Evolutionary conservation across 2,113 vertebrate species (phyloP).

Genomic region (Holacanthus passer): DNA sequence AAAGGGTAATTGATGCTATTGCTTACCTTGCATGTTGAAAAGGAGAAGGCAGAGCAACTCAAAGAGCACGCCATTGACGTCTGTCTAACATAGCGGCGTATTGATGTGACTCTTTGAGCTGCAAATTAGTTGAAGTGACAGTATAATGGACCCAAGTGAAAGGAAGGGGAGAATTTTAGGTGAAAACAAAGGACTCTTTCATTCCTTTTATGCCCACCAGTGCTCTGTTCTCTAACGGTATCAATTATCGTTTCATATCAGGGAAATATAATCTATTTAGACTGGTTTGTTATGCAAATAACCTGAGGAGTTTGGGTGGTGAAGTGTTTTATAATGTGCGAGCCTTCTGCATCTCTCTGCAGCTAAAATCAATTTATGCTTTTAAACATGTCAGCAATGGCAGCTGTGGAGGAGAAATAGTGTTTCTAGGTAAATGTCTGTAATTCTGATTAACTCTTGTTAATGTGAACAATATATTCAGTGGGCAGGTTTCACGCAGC

Average conservation of each 20-base stretch:
- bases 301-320: conserved; percentile 48
- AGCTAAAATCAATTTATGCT: conserved; percentile 50
- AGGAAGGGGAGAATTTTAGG: conserved; percentile 50
- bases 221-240: conserved; percentile 59
- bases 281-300: conserved; percentile 73
- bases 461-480: neutral
- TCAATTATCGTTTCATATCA: conserved; percentile 76
- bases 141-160: conserved; percentile 68
- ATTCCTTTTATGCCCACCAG: conserved; percentile 59
- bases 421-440: conserved; percentile 50
- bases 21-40: conserved; percentile 63
- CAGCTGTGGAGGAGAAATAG: conserved; percentile 43
- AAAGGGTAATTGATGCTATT: conserved; percentile 71
- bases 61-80: conserved; percentile 57
- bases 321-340: conserved; percentile 56
- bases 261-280: conserved; percentile 71
- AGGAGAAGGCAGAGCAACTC: conserved; percentile 48
- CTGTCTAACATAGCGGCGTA: conserved; percentile 60
- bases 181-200: conserved; percentile 72
- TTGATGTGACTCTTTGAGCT: conserved; percentile 78
- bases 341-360: conserved; percentile 25
- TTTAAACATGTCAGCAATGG: conserved; percentile 43
- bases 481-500: neutral
- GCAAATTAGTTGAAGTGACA: conserved; percentile 78
- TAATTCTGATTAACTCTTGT: conserved; percentile 34